Evolutionary conservation across 2,888 invertebrate species (phyloP).

Genomic region (Pandemis heparana): DNA sequence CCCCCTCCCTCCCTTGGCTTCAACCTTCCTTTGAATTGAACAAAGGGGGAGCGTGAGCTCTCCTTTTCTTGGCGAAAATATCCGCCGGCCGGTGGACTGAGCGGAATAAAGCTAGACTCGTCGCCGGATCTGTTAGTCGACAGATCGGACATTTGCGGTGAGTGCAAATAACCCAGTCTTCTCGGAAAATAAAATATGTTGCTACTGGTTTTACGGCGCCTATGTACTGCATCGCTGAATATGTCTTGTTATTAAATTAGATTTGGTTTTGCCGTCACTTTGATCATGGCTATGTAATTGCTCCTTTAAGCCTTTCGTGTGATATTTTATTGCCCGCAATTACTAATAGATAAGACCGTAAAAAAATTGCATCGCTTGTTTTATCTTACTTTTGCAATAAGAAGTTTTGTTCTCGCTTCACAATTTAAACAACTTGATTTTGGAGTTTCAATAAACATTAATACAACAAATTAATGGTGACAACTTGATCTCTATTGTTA

Average conservation of each 20-base stretch:
- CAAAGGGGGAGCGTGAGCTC: conserved; percentile 55
- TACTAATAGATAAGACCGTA: neutral
- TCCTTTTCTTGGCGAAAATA: conserved; percentile 54
- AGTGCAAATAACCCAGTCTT: conserved; percentile 69
- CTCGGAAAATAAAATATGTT: conserved; percentile 78
- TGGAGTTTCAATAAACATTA: too few relatives aligned
- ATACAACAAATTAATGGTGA: too few relatives aligned
- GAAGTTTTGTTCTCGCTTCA: too few relatives aligned
- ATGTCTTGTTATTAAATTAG: conserved; percentile 8
- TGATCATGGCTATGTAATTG: neutral
- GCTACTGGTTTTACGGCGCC: conserved; percentile 64
- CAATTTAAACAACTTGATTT: too few relatives aligned
- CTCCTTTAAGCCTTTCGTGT: neutral
- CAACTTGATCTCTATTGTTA: too few relatives aligned
- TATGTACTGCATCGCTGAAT: conserved; percentile 33
- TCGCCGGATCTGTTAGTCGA: conserved; percentile 60
- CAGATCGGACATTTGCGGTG: conserved; percentile 57
- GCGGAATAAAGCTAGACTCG: conserved; percentile 45
- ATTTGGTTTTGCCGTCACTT: conserved; percentile 3
- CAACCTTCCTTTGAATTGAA: conserved; percentile 43
- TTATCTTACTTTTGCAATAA: too few relatives aligned
- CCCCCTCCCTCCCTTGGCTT: conserved; percentile 44
- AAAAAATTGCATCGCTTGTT: neutral
- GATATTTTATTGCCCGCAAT: neutral
- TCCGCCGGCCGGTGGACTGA: conserved; percentile 57